These are phyloP conservation scores for Pseudomyrmex pallidus DNA, from an alignment of 1,140 invertebrate genomes.

Conservation along the genomic window DNA sequence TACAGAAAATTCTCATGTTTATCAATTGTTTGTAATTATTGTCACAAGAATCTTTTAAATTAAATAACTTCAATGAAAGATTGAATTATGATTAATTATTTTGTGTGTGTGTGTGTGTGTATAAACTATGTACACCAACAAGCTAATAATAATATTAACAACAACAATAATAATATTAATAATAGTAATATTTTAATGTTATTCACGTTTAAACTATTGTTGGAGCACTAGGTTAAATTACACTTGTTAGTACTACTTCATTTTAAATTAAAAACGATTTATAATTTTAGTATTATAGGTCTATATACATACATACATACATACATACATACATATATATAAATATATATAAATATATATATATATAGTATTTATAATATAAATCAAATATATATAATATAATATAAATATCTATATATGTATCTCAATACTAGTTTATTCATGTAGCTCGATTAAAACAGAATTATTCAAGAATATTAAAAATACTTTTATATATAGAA, in stretches of 20 bases:
- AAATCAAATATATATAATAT: neutral
- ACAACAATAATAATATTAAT: too few species aligned
- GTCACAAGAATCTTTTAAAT: conserved; percentile 9
- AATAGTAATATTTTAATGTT: neutral
- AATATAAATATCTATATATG: neutral
- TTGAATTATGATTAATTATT: neutral
- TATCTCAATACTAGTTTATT: neutral
- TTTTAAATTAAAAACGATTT: too few species aligned
- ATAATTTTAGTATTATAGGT: too few species aligned
- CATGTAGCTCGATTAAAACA: neutral
- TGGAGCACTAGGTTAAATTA: too few species aligned
- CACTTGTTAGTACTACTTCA: too few species aligned
- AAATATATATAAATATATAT: too few species aligned
- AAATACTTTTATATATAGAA: conserved; percentile 21
- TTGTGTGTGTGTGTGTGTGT: neutral
- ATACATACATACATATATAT: neutral
- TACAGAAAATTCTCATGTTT: neutral
- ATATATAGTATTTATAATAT: too few species aligned
- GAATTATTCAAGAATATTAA: conserved; percentile 19
- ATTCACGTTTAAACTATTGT: too few species aligned
- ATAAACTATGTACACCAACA: too few species aligned
- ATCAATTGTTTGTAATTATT: conserved; percentile 17
- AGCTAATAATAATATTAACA: too few species aligned
- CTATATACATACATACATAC: too few species aligned
- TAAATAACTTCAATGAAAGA: neutral